phyloP scores from a whole-genome alignment of 2,888 invertebrate genomes.

The Acanthosoma haemorrhoidale region DNA sequence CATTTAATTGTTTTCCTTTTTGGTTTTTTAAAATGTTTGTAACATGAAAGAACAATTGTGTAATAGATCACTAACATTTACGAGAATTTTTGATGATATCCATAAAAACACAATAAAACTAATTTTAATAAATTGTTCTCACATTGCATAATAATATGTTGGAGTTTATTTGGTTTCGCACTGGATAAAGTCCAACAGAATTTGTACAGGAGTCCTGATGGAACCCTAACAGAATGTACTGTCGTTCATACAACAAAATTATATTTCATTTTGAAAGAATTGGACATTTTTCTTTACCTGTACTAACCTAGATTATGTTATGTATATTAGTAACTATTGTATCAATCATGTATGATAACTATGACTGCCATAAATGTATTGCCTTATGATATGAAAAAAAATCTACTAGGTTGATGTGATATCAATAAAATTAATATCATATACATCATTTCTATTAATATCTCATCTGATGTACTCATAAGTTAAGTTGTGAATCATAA shows the following conservation, averaged over 20 bases:
- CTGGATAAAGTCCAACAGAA: not conserved
- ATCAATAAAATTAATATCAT: conserved; percentile 10
- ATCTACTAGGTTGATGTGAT: conserved; percentile 8
- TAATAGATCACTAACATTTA: conserved; percentile 6
- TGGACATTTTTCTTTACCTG: conserved; percentile 13
- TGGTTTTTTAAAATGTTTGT: conserved; percentile 1
- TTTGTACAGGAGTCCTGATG: conserved; percentile 29
- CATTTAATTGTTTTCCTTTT: not conserved
- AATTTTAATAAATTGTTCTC: conserved; percentile 1
- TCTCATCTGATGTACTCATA: not conserved
- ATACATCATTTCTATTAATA: not conserved
- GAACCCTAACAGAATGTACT: conserved; percentile 36
- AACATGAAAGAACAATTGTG: not conserved
- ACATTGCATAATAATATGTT: conserved; percentile 18
- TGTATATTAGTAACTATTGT: not conserved
- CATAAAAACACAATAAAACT: not conserved
- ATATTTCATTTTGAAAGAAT: conserved; percentile 40
- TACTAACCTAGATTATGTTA: not conserved
- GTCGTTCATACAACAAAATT: conserved; percentile 40
- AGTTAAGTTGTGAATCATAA: conserved; percentile 6
- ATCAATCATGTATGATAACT: conserved; percentile 12
- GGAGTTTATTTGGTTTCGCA: conserved; percentile 16
- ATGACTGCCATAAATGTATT: conserved; percentile 5
- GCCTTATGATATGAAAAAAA: conserved; percentile 8
- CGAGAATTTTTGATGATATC: not conserved